Evolutionary conservation across 1,140 invertebrate genomes (phyloP), one percentile per base, ranked within the genome.

Genomic region (Nomia melanderi): DNA sequence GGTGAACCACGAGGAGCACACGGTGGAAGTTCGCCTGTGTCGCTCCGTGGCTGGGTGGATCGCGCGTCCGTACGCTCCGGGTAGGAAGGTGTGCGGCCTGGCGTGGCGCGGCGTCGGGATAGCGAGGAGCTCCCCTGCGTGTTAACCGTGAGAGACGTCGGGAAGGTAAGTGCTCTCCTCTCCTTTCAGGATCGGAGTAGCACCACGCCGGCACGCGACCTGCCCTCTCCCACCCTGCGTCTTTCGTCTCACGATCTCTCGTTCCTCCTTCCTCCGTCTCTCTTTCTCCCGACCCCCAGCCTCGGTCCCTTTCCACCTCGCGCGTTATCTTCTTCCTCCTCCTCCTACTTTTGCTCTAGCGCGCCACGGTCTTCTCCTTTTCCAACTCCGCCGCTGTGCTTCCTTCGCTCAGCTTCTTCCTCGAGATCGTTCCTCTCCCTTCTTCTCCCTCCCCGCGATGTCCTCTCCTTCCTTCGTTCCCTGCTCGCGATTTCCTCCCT

Each of bases 131-230:
- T 79, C 77, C 80, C 80, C 80, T 75, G 65, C 70, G 81, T 56
- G 81, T 86, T 88, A 88, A 90, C 87, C 86, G 88, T 85, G 89
- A 89, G 88, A 90, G 85, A 89, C 85, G 88, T 86, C 84, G 84
- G 84, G 88, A 86, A 88, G 85, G 84, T 87, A 83, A 86, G 79
- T 87, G 87, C 80, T 88, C 81, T 87, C 84, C 84, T 89, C 89
- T 88, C 88, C 41, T 88, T 78, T 66, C 78, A 66, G 73, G 72
- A 33, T 25, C 85, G 84, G 81, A 88, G 86, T 79, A 88, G 89
- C 89, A 88, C 87, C 90, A 90, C 85, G 89, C 91, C 90, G 91
- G 91, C 91, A 91, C 91, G 91, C 90, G 91, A 92, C 91, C 87
- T 90, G 86, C 85, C 88, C 86, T 87, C 90, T 88, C 88, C 85